A percentile compares a stretch with the other conserved stretches of the same genome.
Evolutionary conservation across 2,888 invertebrate species (phyloP).

Genomic region (Scaptomyza caliginosa): DNA sequence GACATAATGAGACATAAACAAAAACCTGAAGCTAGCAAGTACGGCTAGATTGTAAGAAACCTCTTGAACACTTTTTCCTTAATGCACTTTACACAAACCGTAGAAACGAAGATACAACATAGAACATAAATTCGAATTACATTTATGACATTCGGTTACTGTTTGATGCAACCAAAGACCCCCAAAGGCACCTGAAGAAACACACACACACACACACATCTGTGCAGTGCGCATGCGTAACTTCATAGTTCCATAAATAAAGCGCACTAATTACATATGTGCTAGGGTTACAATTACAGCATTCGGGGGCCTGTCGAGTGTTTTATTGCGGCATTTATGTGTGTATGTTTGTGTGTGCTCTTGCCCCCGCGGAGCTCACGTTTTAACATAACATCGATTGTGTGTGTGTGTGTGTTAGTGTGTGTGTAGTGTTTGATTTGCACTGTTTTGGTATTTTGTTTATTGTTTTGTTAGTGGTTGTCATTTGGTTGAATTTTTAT

Average conservation of each 20-base stretch:
- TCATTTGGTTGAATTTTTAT: too few species aligned
- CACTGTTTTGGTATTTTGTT: constrained; percentile 50
- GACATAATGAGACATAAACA: constrained; percentile 51
- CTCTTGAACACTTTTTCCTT: not conserved
- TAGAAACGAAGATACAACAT: not conserved
- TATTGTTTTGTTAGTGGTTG: constrained; percentile 52
- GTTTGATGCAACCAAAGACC: constrained; percentile 50
- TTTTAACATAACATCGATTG: constrained; percentile 27
- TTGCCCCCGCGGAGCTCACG: constrained; percentile 69
- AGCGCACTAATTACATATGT: constrained; percentile 71
- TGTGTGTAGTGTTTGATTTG: constrained; percentile 40
- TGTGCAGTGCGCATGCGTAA: constrained; percentile 61
- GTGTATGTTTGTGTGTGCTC: constrained; percentile 4
- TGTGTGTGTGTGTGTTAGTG: not conserved
- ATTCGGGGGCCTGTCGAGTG: constrained; percentile 46
- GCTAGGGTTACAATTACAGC: constrained; percentile 70
- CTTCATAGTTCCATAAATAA: constrained; percentile 64
- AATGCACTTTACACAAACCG: constrained; percentile 20
- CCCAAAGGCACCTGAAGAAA: constrained; percentile 75
- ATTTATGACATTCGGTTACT: constrained; percentile 50
- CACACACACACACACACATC: constrained; percentile 19
- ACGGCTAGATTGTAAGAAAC: not conserved
- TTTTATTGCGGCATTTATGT: constrained; percentile 51
- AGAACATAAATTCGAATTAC: constrained; percentile 68
- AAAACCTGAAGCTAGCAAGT: too few species aligned